Conservation (phyloP, 2,113 vertebrate genomes). For the Macroglossus sobrinus region DNA sequence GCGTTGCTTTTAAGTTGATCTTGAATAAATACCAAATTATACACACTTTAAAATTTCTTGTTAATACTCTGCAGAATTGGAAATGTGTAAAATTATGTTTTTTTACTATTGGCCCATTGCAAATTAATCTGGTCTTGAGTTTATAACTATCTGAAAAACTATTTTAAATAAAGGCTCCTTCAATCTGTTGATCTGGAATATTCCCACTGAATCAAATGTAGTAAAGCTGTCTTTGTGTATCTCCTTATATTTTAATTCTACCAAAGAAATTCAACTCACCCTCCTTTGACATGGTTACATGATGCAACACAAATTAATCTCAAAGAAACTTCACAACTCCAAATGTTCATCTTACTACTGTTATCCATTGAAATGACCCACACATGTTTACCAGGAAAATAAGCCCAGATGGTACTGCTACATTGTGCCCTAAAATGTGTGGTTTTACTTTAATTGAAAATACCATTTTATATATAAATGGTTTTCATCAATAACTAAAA, state of each 20-base stretch:
- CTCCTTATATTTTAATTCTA: slow-evolving; percentile 61
- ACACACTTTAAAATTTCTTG: slow-evolving; percentile 16
- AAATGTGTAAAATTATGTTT: slow-evolving; percentile 37
- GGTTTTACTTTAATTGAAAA: slow-evolving; percentile 32
- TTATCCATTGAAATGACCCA: slow-evolving; percentile 28
- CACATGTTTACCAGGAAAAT: slow-evolving; percentile 41
- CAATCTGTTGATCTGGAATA: slow-evolving; percentile 56
- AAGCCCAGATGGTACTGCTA: slow-evolving; percentile 25
- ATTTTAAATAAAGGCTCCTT: slow-evolving; percentile 49
- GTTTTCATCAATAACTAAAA: slow-evolving; percentile 58
- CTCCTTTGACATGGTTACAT: slow-evolving; percentile 43
- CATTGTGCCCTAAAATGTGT: slow-evolving; percentile 33
- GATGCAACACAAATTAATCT: slow-evolving; percentile 35
- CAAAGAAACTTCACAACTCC: slow-evolving; percentile 38
- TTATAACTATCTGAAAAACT: slow-evolving; percentile 40
- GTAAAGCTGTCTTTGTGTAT: slow-evolving; percentile 46
- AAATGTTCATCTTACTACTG: neutral
- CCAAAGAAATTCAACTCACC: slow-evolving; percentile 17
- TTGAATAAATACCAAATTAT: slow-evolving; percentile 28
- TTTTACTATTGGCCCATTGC: slow-evolving; percentile 27
- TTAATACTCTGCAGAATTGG: slow-evolving; percentile 33
- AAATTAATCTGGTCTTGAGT: slow-evolving; percentile 51
- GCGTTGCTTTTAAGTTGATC: slow-evolving; percentile 41
- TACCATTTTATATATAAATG: slow-evolving; percentile 50
- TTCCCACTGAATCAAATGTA: slow-evolving; percentile 56